These are phyloP conservation scores for Chionodraco myersi DNA, from an alignment of 2,113 vertebrate species.

Conservation along the genomic window DNA sequence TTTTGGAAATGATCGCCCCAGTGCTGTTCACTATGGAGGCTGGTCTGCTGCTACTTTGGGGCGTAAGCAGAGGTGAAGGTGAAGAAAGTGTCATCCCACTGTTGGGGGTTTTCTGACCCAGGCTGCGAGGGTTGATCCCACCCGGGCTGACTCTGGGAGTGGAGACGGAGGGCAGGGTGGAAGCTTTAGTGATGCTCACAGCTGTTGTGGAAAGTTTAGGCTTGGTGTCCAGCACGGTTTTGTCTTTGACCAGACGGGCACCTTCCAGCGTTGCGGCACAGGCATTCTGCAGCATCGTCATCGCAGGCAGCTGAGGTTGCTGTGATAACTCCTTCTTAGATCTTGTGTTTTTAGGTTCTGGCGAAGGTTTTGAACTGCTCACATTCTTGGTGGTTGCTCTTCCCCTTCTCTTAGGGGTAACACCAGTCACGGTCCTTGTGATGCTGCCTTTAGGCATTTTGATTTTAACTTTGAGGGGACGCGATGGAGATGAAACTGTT, in stretches of 20 bases:
- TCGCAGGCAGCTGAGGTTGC: slow-evolving; percentile 79
- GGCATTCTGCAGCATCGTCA: slow-evolving; percentile 87
- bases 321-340: slow-evolving; percentile 63
- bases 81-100: slow-evolving; percentile 67
- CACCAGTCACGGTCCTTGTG: slow-evolving; percentile 88
- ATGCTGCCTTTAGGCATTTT: slow-evolving; percentile 90
- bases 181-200: slow-evolving; percentile 70
- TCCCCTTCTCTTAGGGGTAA: slow-evolving; percentile 80
- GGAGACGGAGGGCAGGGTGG: slow-evolving; percentile 72
- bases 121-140: slow-evolving; percentile 53
- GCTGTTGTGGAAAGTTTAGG: slow-evolving; percentile 73
- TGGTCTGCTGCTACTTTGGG: slow-evolving; percentile 79
- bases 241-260: slow-evolving; percentile 87
- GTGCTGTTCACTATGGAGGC: slow-evolving; percentile 82
- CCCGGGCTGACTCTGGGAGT: slow-evolving; percentile 49
- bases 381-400: slow-evolving; percentile 50
- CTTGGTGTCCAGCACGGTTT: slow-evolving; percentile 72
- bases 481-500: slow-evolving; percentile 63
- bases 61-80: slow-evolving; percentile 36
- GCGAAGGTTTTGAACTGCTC: slow-evolving; percentile 61
- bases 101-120: slow-evolving; percentile 85
- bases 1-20: slow-evolving; percentile 91
- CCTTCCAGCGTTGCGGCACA: slow-evolving; percentile 89
- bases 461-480: slow-evolving; percentile 94
- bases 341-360: slow-evolving; percentile 63